phyloP scores from a whole-genome alignment of 2,888 invertebrate genomes.

The Andrena camellia region DNA sequence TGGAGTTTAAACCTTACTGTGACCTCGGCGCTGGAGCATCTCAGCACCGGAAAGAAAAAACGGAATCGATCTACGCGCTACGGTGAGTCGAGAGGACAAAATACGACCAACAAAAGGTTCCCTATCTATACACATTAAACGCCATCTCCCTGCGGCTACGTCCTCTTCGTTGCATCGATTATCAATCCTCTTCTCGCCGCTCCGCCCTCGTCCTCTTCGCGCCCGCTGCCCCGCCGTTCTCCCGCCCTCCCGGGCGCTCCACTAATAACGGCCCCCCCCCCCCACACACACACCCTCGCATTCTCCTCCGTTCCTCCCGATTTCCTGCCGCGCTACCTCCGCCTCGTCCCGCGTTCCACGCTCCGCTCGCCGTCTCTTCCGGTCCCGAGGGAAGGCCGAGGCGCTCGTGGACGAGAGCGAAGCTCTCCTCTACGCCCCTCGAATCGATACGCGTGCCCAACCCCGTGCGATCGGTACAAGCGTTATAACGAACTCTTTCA shows the following conservation, averaged over 20 bases:
- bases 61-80: constrained; percentile 62
- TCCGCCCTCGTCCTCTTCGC: not conserved
- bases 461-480: not conserved
- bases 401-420: not conserved
- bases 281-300: not conserved
- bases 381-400: not conserved
- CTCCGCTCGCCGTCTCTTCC: constrained; percentile 5
- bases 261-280: not conserved
- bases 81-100: constrained; percentile 64
- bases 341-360: constrained; percentile 5
- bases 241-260: not conserved
- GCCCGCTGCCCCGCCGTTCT: not conserved
- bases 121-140: constrained; percentile 62
- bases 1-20: constrained; percentile 82
- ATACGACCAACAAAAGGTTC: constrained; percentile 55
- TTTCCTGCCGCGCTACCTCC: no score
- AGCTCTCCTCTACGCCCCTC: not conserved
- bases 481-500: not conserved
- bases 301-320: not conserved
- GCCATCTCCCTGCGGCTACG: constrained; percentile 28
- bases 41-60: constrained; percentile 44
- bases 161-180: constrained; percentile 59
- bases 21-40: constrained; percentile 65
- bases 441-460: not conserved
- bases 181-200: constrained; percentile 34